Evolutionary conservation across 1,140 invertebrate genomes (phyloP), one percentile per base, ranked within the genome.

Genomic region (Drosophila parvula): DNA sequence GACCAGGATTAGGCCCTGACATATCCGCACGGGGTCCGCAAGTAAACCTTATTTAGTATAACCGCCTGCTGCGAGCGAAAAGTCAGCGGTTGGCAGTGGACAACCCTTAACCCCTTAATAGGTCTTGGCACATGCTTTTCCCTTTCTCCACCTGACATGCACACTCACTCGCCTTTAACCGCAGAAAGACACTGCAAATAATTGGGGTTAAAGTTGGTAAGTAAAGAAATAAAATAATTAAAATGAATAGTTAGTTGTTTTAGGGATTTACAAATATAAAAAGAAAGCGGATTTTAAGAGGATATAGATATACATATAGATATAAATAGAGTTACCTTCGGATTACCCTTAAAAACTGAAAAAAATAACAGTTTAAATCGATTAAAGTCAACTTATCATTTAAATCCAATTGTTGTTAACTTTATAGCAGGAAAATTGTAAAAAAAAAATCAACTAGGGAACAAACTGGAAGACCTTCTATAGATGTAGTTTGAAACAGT

Each of bases 31-130:
- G 73, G 62, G 62, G 55, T 58, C 41, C 62, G 48, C 28, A 16
- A 48, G 55, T 60, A 60, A 76, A 53, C 74, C 55, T 58, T 77
- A 63, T 58, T 64, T 45, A 63, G 38, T 58, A 34, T 22, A 58
- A 50, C 57, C 53, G 43, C 65, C 64, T 68, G 76, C 55, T 64
- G 53, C 28, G 45, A 60, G 57, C 34, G 48, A 68, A 77, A 82
- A 82, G 53, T 64, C 79, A 69, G 79, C 79, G 65, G 56, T 78
- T 64, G 79, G 50, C 50, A 47, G 36, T 34, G 65, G 64, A 58
- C 78, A 64, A 63, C 74, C 78, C 48, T 70, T 57, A 67, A 50
- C 56, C 63, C 57, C 45, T 68, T 47, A 68, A 77, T 68, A 57
- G 74, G 45, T 69, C 74, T 55, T 30, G 36, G 55, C 62, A 67